Evolutionary conservation across 2,888 invertebrate genomes (phyloP), one percentile per base, ranked within the genome.

Genomic region (Drosophila paramelanica): DNA sequence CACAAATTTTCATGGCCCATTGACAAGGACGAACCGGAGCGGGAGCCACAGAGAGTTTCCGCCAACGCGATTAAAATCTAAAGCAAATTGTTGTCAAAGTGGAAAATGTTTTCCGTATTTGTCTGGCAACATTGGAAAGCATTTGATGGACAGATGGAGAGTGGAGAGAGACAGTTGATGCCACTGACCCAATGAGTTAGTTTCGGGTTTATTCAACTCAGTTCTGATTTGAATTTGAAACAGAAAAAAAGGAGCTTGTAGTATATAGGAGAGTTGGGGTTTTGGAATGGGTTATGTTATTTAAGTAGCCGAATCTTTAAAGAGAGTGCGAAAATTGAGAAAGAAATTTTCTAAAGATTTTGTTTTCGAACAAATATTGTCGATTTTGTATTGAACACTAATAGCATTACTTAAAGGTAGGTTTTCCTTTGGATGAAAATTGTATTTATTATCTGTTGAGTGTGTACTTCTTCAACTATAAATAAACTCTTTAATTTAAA

Each of bases 121-220:
- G 77, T 74, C 49, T 45, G 73, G 53, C 59, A 56, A 47, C 65
- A 69, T 68, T 78, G 76, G 76, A 73, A 76, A 67, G 60, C 62
- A 27, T 56, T 62, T 75, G 78, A 77, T 56, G 36, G 43, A 31
- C 27, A 41, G 46, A 17, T 52, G 27, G 3, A 42, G 36, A 43
- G 62, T 36, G 25, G 17, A 17, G 17, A 17, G 17, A 17, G 17
- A 17, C 17, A 17, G 17, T 17, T 64, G 73, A 86, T 83, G 83
- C 83, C 89, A 88, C 87, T 84, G 83, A 84, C 89, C 89, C 68
- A 84, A 73, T 88, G 87, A 83, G 70, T 83, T 66, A 68, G 65
- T 82, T 84, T 75, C 56, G 31, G 38, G 75, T 70, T 67, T 68
- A 38, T 81, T 79, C 69, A 73, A 72, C 82, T 64, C 52, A 36